Evolutionary conservation across 2,113 vertebrate genomes (phyloP).

Genomic region (Panurus biarmicus): DNA sequence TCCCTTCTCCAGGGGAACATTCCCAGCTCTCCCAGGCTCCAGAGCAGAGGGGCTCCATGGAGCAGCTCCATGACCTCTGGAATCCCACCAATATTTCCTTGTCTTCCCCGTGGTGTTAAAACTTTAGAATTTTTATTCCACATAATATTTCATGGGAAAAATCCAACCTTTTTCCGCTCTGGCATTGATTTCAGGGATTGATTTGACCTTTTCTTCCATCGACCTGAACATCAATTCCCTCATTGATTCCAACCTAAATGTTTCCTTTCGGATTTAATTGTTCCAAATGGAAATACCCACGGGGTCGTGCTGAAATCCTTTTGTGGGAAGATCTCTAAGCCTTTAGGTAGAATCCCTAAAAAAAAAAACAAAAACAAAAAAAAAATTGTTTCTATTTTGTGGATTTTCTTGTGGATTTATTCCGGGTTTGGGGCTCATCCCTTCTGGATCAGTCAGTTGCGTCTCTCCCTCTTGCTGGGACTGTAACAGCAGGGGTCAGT

Average conservation of each 20-base stretch:
- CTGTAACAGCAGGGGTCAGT: rapidly evolving
- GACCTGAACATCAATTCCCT: background rate
- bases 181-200: background rate
- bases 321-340: background rate
- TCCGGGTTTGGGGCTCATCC: background rate
- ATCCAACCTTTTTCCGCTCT: background rate
- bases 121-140: background rate
- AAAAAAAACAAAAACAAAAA: no score
- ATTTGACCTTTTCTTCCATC: background rate
- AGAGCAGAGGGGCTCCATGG: background rate
- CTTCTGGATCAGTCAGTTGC: rapidly evolving
- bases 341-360: background rate
- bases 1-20: background rate
- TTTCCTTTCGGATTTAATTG: background rate
- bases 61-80: background rate
- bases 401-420: background rate
- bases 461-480: rapidly evolving
- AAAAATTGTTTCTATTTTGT: rapidly evolving
- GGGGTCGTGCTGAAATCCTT: background rate
- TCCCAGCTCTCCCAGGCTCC: background rate
- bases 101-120: background rate
- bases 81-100: background rate
- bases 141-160: background rate
- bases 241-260: background rate
- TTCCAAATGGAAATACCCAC: background rate